Evolutionary conservation across 2,797 vertebrate genomes (phyloP).

Genomic region (Xiphorhynchus erythropygius): DNA sequence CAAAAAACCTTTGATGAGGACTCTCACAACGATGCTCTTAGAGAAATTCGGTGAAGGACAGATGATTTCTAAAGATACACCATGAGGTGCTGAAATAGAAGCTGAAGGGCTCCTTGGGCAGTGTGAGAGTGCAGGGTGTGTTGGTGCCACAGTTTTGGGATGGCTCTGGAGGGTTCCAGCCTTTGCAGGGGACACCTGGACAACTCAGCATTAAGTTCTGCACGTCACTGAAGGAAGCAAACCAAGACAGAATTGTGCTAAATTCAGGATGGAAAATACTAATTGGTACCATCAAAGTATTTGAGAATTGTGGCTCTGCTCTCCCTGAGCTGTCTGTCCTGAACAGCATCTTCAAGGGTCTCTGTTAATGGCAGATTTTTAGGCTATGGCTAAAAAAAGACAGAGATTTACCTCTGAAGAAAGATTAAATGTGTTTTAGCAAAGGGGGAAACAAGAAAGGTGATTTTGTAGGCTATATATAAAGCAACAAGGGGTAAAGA

Average conservation of each 20-base stretch:
- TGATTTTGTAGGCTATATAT: neutral
- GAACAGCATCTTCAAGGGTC: neutral
- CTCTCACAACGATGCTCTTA: neutral
- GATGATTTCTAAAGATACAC: neutral
- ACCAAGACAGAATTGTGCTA: too few species aligned
- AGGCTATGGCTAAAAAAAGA: neutral
- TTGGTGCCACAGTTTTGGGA: fast-evolving
- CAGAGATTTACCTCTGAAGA: neutral
- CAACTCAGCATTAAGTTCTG: neutral
- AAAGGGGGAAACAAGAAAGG: neutral
- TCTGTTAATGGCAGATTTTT: neutral
- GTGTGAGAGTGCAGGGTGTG: neutral
- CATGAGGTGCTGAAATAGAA: neutral
- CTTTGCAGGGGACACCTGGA: neutral
- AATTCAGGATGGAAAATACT: neutral
- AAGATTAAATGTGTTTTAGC: neutral
- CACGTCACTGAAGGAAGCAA: neutral
- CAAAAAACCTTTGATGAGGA: neutral
- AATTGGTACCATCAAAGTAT: neutral
- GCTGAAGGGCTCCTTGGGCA: neutral
- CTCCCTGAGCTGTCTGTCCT: neutral
- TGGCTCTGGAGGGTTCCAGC: neutral
- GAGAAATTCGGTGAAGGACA: neutral
- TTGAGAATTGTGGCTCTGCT: neutral
- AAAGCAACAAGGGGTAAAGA: neutral